Percentiles rank a stretch among this genome's conserved stretches.
Conservation (phyloP, 2,113 vertebrate genomes). For the Onychorhynchus coronatus region DNA sequence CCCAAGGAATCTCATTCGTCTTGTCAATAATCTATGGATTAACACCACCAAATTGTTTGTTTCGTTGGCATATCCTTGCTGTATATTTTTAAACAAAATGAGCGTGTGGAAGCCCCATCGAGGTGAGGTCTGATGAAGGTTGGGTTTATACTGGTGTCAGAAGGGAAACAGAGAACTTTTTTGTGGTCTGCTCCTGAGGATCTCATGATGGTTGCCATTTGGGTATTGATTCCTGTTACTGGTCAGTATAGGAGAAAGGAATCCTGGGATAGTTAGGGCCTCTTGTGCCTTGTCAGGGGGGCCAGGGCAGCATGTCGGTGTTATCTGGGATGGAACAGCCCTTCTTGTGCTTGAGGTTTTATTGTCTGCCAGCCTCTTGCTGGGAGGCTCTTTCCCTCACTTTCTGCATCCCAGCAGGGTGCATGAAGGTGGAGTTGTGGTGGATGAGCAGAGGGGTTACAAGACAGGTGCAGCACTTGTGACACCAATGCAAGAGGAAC, state of each 20-base stretch:
- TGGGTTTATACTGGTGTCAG: background rate
- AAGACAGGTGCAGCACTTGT: background rate
- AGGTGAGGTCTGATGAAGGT: background rate
- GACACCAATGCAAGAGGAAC: background rate
- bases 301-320: fast-evolving
- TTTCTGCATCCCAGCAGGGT: background rate
- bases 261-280: background rate
- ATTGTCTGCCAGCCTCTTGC: background rate
- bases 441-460: background rate
- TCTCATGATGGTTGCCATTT: fast-evolving
- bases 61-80: background rate
- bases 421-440: fast-evolving
- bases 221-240: background rate
- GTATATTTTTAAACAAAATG: background rate
- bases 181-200: background rate
- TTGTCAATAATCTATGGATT: constrained; percentile 67
- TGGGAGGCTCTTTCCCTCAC: background rate
- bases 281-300: background rate
- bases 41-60: constrained; percentile 59
- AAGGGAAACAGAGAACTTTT: background rate
- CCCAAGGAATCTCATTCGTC: constrained; percentile 67
- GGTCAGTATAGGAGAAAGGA: background rate
- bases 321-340: background rate
- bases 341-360: background rate
- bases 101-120: background rate